phyloP scores from a whole-genome alignment of 1,140 invertebrate genomes.

The Drosophila paulistorum region DNA sequence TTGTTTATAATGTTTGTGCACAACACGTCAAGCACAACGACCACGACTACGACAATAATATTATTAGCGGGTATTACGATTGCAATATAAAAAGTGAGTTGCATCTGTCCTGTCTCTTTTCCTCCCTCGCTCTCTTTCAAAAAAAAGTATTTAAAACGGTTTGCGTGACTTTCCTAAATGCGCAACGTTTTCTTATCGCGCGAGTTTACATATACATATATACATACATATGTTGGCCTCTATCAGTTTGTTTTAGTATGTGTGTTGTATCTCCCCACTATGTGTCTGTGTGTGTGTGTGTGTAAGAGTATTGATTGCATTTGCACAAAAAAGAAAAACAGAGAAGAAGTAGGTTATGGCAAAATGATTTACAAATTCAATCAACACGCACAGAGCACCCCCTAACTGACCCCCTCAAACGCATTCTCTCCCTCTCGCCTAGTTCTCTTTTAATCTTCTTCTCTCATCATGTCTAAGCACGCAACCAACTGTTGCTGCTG shows the following conservation, averaged over 20 bases:
- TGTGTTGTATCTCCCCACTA: conserved; percentile 9
- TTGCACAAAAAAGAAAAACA: conserved; percentile 42
- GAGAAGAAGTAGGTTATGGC: conserved; percentile 67
- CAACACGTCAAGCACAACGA: conserved; percentile 14
- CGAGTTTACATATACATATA: conserved; percentile 39
- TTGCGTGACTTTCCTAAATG: conserved; percentile 73
- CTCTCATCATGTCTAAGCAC: conserved; percentile 36
- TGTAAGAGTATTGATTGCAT: conserved; percentile 57
- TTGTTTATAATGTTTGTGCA: conserved; percentile 70
- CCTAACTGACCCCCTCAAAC: background rate
- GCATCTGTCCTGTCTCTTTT: conserved; percentile 18
- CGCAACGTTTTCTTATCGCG: conserved; percentile 76
- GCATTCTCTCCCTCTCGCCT: conserved; percentile 4
- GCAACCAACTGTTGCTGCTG: conserved; percentile 66
- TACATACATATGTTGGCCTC: conserved; percentile 27
- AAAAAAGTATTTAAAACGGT: background rate
- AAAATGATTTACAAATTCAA: conserved; percentile 57
- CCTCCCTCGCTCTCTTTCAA: background rate
- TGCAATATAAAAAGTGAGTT: conserved; percentile 66
- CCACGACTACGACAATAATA: conserved; percentile 37
- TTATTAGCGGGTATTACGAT: conserved; percentile 50
- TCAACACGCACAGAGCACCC: conserved; percentile 34
- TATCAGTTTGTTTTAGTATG: conserved; percentile 51
- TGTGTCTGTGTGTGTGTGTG: conserved; percentile 25
- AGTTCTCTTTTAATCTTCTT: conserved; percentile 23